These are phyloP conservation scores for Oceanites oceanicus DNA, from an alignment of 2,113 vertebrate species.

Conservation along the genomic window DNA sequence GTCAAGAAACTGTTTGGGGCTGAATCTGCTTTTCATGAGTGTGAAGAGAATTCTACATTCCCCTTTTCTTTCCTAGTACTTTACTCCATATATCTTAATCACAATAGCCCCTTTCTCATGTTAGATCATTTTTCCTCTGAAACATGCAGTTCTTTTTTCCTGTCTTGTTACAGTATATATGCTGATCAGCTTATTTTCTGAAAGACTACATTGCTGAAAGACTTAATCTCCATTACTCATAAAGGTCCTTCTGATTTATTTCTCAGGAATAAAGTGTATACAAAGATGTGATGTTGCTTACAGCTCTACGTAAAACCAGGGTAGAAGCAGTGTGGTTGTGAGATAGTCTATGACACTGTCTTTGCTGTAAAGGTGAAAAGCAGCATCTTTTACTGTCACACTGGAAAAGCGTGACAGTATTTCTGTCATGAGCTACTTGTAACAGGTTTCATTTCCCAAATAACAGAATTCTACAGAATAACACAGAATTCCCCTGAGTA, in stretches of 20 bases:
- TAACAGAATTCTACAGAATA: background rate
- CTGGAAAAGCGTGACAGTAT: background rate
- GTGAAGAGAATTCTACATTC: background rate
- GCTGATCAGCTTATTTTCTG: background rate
- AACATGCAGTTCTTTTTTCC: background rate
- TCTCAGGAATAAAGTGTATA: background rate
- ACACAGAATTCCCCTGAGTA: background rate
- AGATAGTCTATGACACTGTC: background rate
- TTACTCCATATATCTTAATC: background rate
- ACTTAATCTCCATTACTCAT: background rate
- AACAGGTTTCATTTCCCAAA: background rate
- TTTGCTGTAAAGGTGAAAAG: background rate
- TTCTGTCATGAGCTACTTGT: background rate
- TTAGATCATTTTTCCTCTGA: background rate
- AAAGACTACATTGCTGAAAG: rapidly evolving
- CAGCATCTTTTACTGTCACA: background rate
- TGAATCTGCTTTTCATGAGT: background rate
- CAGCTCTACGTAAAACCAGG: background rate
- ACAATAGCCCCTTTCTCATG: background rate
- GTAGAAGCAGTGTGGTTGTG: background rate
- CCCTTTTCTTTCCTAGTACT: background rate
- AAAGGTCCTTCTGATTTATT: background rate
- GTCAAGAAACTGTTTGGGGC: background rate
- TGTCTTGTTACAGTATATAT: background rate
- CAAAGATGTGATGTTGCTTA: background rate